Evolutionary conservation across 2,797 vertebrate species (phyloP), one percentile per base, ranked within the genome.

Genomic region (Rhinogobio ventralis): DNA sequence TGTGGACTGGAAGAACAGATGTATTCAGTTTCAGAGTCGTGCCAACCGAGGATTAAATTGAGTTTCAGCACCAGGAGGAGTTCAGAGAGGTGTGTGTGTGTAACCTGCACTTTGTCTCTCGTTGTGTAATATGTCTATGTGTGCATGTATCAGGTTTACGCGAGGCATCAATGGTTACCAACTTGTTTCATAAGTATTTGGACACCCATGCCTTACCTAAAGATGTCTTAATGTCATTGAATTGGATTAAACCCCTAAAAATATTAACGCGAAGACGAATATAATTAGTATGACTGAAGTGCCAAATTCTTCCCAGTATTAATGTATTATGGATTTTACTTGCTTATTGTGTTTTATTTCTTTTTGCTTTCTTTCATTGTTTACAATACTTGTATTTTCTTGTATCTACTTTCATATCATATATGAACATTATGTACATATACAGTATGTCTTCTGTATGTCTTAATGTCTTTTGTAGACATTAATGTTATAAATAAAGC

Each of bases 21-120:
- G 57, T 11, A 7, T 78, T 46, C 36, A 6, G n/a, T 15, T 57
- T 57, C 46, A 33, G 25, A 19, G 4, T 45, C 55, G 30, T 62
- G 55, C 8, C 23, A 60, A 45, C 55, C 28, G 42, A 64, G 5
- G 57, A 79, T 66, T 79, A 28, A 49, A 46, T 17, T 46, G 19
- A 79, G n/a, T 11, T 30, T 79, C 10, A 79, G 25, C 36, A 20
- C 25, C 39, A 64, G 68, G 28, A 30, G n/a, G 39, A 33, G 7
- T 28, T 57, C 51, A 33, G 25, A 36, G 28, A 74, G 81, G 55
- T 74, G 42, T 82, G 55, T 74, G 42, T 82, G 33, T 81, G 68
- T 45, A 60, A 28, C n/a, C 6, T 62, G 23, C 2, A 10, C 9
- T 42, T 76, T 76, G 10, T 75, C 0, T 39, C 9, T 25, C 13